Percentiles rank a stretch among this genome's conserved stretches.
Conservation (phyloP, 2,797 vertebrate genomes). For the Labeo calbasu region DNA sequence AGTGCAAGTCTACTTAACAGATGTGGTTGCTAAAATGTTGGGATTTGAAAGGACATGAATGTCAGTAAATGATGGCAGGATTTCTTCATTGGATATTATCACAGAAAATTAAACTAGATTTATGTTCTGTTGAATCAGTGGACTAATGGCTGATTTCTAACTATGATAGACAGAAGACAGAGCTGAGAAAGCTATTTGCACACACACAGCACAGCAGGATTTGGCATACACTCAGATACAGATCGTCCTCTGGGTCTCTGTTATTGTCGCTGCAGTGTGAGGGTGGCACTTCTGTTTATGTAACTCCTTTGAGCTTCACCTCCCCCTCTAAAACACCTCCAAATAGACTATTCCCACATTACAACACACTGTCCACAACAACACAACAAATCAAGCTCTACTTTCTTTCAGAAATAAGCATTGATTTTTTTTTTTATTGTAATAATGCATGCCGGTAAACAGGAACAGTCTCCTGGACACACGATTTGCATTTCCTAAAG, state of each 20-base stretch:
- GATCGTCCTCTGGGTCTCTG: neutral
- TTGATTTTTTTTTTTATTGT: neutral
- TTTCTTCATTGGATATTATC: neutral
- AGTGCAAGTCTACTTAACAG: neutral
- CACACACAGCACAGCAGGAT: neutral
- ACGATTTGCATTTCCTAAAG: neutral
- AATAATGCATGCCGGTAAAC: neutral
- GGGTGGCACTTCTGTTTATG: conserved; percentile 29
- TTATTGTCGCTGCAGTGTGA: conserved; percentile 4
- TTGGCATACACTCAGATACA: neutral
- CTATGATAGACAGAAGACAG: neutral
- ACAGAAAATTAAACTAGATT: neutral
- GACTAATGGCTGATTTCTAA: neutral
- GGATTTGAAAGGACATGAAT: neutral
- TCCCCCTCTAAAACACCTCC: conserved; percentile 28
- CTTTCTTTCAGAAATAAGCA: neutral
- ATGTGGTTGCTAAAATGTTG: neutral
- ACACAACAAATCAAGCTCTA: neutral
- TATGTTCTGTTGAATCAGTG: neutral
- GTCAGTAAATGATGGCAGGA: neutral
- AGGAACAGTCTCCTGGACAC: neutral
- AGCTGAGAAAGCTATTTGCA: neutral
- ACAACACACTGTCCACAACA: conserved; percentile 3
- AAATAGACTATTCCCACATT: conserved; percentile 25
- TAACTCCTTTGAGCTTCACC: conserved; percentile 32